Conservation (phyloP, 2,113 vertebrate genomes). For the Triplophysa rosa region DNA sequence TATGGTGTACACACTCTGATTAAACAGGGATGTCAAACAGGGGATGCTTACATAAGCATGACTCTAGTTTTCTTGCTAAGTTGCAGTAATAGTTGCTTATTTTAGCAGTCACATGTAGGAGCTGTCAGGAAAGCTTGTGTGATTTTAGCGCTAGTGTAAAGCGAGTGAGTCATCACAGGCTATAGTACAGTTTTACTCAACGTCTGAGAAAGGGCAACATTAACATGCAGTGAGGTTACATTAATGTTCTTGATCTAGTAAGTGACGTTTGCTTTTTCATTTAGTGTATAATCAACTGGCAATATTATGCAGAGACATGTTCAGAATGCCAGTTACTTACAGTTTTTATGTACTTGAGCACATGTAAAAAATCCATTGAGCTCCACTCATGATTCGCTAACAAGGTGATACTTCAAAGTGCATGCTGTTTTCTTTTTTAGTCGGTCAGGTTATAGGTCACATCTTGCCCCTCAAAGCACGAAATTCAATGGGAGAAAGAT, state of each 20-base stretch:
- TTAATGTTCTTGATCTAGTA: slow-evolving; percentile 62
- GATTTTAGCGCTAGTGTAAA: slow-evolving; percentile 30
- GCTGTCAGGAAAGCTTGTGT: slow-evolving; percentile 17
- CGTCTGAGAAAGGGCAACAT: slow-evolving; percentile 55
- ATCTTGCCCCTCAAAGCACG: slow-evolving; percentile 17
- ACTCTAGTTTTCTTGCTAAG: not conserved
- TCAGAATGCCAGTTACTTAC: slow-evolving; percentile 62
- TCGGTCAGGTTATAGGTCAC: not conserved
- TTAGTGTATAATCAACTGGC: slow-evolving; percentile 57
- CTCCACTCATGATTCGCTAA: slow-evolving; percentile 1
- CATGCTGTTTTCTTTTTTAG: too few relatives aligned
- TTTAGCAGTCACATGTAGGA: slow-evolving; percentile 9
- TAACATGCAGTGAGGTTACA: slow-evolving; percentile 63
- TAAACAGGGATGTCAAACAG: not conserved
- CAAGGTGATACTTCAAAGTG: slow-evolving; percentile 19
- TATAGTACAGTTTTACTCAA: slow-evolving; percentile 48
- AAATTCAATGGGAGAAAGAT: slow-evolving; percentile 25
- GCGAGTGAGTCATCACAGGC: slow-evolving; percentile 48
- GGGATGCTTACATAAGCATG: not conserved
- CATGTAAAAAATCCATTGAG: slow-evolving; percentile 36
- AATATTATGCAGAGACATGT: slow-evolving; percentile 52
- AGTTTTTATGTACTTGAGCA: slow-evolving; percentile 2
- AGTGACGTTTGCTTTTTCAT: slow-evolving; percentile 66
- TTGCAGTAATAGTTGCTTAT: not conserved
- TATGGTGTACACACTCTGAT: not conserved